These are phyloP conservation scores for Cephus pygmeus DNA, from an alignment of 2,888 invertebrate genomes.

Conservation along the genomic window DNA sequence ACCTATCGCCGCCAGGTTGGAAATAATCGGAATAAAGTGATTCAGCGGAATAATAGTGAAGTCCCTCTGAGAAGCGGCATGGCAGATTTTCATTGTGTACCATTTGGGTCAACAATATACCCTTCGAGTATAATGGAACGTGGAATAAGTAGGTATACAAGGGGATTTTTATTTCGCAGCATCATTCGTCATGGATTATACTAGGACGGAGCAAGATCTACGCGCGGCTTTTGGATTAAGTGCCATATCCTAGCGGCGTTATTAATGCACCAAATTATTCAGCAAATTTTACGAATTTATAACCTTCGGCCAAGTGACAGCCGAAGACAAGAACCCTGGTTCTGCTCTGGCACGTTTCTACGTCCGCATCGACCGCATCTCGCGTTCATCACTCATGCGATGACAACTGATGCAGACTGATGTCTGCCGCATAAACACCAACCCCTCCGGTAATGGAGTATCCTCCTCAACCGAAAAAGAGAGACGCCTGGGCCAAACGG, in stretches of 20 bases:
- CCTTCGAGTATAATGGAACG: conserved; percentile 47
- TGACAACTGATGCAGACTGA: conserved; percentile 34
- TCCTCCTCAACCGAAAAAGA: neutral
- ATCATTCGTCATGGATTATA: conserved; percentile 52
- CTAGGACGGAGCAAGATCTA: conserved; percentile 27
- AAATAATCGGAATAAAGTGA: conserved; percentile 57
- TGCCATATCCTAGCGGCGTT: conserved; percentile 35
- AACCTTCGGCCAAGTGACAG: conserved; percentile 11
- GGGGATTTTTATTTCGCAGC: conserved; percentile 48
- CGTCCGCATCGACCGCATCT: conserved; percentile 8
- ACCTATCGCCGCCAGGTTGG: conserved; percentile 49
- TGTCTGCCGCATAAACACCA: conserved; percentile 8
- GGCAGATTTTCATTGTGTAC: conserved; percentile 45
- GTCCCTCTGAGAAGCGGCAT: conserved; percentile 20
- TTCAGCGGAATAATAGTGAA: conserved; percentile 48
- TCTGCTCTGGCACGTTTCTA: conserved; percentile 1
- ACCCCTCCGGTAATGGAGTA: conserved; percentile 7
- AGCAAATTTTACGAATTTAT: conserved; percentile 42
- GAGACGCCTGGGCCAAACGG: neutral
- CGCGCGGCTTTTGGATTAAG: conserved; percentile 33
- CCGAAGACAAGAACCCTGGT: conserved; percentile 21
- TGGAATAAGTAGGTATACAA: conserved; percentile 48
- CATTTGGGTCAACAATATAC: conserved; percentile 55
- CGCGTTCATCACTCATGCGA: conserved; percentile 52
- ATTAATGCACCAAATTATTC: conserved; percentile 58